Percentiles rank a stretch among this genome's conserved stretches.
These are phyloP conservation scores for Brachionus rubens DNA, from an alignment of 1,140 invertebrate species.

Conservation along the genomic window DNA sequence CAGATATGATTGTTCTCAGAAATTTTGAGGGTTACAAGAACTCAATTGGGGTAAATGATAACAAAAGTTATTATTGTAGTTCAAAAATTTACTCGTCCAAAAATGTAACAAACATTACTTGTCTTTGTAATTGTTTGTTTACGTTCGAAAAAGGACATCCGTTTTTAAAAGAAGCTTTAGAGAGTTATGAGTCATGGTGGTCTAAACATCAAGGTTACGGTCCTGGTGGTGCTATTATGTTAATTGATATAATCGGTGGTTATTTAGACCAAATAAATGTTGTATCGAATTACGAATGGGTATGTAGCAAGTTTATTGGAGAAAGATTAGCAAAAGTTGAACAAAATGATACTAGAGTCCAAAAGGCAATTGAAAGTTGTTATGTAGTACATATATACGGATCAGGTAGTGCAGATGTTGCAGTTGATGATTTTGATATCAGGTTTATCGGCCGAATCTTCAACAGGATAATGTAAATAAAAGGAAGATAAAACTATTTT, in stretches of 20 bases:
- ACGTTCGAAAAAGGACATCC: conserved; percentile 13
- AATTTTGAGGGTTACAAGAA: background rate
- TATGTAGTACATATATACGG: conserved; percentile 5
- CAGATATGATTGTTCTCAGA: background rate
- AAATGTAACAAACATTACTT: conserved; percentile 3
- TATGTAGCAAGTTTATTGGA: background rate
- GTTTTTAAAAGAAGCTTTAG: conserved; percentile 10
- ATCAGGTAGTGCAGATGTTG: background rate
- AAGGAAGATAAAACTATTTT: no score
- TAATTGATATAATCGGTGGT: background rate
- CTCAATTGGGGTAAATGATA: background rate
- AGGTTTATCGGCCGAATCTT: background rate
- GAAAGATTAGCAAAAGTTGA: background rate
- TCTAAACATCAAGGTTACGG: conserved; percentile 17
- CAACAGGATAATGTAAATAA: no score
- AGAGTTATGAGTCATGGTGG: background rate
- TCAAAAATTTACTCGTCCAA: background rate
- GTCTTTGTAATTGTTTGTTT: conserved; percentile 19
- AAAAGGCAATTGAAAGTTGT: background rate
- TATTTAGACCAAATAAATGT: background rate
- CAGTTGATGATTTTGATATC: background rate
- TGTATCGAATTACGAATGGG: background rate
- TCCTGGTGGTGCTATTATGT: conserved; percentile 6
- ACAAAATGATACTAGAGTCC: background rate
- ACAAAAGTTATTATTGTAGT: conserved; percentile 1